Percentiles rank a stretch among this genome's conserved stretches.
These are phyloP conservation scores for Perccottus glenii DNA, from an alignment of 2,113 vertebrate species.

Conservation along the genomic window DNA sequence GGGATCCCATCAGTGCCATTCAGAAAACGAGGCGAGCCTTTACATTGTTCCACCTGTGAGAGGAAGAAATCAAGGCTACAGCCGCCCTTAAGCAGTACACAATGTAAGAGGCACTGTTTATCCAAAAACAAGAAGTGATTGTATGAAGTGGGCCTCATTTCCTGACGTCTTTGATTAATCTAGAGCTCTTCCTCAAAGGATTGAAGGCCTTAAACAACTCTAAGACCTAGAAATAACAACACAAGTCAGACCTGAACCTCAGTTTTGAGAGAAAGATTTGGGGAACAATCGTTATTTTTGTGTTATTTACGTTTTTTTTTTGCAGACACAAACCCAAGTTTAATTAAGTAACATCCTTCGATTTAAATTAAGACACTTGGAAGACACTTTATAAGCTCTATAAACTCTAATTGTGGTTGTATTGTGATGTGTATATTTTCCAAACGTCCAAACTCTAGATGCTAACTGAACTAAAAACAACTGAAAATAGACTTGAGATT, in stretches of 20 bases:
- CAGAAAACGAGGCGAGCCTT: conserved; percentile 58
- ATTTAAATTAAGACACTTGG: too few relatives aligned
- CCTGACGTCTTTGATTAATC: conserved; percentile 22
- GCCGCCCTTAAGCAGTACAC: conserved; percentile 1
- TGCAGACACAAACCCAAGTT: too few relatives aligned
- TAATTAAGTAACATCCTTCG: too few relatives aligned
- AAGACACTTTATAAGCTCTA: too few relatives aligned
- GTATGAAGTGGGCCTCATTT: conserved; percentile 6
- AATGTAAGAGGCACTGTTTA: conserved; percentile 44
- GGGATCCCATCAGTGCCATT: conserved; percentile 51
- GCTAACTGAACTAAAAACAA: too few relatives aligned
- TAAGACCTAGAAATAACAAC: not conserved
- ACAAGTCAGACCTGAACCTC: not conserved
- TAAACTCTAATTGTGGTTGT: too few relatives aligned
- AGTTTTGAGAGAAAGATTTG: too few relatives aligned
- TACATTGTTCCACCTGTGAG: conserved; percentile 69
- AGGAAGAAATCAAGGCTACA: conserved; percentile 49
- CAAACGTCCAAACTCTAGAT: too few relatives aligned
- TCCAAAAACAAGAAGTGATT: conserved; percentile 35
- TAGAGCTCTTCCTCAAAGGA: conserved; percentile 30
- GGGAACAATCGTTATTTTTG: too few relatives aligned
- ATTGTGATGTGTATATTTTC: too few relatives aligned
- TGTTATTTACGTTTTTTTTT: too few relatives aligned
- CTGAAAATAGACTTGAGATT: too few relatives aligned
- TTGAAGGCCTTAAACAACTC: not conserved